Percentiles rank a stretch among this genome's conserved stretches.
phyloP scores from a whole-genome alignment of 2,113 vertebrate genomes.

The Poeciliopsis prolifica region DNA sequence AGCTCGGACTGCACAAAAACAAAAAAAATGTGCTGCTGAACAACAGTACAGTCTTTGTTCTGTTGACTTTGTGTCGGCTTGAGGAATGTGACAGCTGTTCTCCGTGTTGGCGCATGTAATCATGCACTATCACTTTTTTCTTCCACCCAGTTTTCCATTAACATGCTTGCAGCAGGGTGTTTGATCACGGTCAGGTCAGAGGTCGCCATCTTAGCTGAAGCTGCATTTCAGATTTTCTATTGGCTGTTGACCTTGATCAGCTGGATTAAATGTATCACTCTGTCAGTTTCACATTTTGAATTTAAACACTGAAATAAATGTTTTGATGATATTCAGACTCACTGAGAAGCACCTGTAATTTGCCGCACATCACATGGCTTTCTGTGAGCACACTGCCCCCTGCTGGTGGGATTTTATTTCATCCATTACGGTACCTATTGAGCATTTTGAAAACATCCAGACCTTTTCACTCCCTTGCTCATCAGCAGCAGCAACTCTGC shows the following conservation, averaged over 20 bases:
- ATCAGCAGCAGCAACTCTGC: conserved; percentile 21
- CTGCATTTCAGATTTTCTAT: neutral
- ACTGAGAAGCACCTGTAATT: neutral
- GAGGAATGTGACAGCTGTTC: too few species aligned
- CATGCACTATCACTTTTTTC: neutral
- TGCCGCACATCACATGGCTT: conserved; percentile 39
- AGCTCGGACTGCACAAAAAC: neutral
- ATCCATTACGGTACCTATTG: conserved; percentile 61
- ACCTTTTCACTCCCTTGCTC: conserved; percentile 11
- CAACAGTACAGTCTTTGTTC: neutral
- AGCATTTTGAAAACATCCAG: conserved; percentile 8
- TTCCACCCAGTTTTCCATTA: neutral
- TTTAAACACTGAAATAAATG: neutral
- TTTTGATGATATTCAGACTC: neutral
- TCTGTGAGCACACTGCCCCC: conserved; percentile 56
- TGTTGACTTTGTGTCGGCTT: too few species aligned
- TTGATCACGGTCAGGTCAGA: neutral
- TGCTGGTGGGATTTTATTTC: conserved; percentile 43
- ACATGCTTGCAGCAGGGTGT: neutral
- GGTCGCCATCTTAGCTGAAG: neutral
- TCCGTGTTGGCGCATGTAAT: too few species aligned
- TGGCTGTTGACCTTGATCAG: neutral
- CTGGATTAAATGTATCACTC: neutral
- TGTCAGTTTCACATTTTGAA: neutral
- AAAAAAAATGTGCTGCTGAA: neutral